Base-by-base conservation (phyloP, 2,888 invertebrate genomes). In the Alsophila aescularia region DNA sequence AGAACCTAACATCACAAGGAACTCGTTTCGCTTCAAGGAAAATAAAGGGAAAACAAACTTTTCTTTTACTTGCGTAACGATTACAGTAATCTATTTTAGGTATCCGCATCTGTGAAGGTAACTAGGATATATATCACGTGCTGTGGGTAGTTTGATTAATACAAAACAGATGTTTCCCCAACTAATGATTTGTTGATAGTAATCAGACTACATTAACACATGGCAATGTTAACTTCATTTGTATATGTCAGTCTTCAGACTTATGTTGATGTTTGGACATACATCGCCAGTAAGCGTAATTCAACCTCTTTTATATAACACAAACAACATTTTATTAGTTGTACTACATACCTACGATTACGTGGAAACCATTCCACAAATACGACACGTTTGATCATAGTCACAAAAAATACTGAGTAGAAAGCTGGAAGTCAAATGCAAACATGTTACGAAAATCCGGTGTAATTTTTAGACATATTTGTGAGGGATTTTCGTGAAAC, bases 151-250 rank as follows among this genome's bases (percentile, higher is more conserved):
- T 53, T 54, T 50, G 56, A 58, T 56, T 52, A 51, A 65, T 59
- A 55, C 31, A 55, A 60, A 57, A 57, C 65, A 65, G 65, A 65
- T 65, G 65, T 47, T 58, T 40, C 40, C 47, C 24, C 48, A 56
- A 53, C 53, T 34, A 48, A 57, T 58, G 64, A 44, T 56, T 54
- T 62, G 60, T 64, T 58, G 57, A 61, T 62, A 60, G 52, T 50
- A 42, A 51, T 54, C 52, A 36, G 42, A 37, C 45, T 35, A 42
- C 48, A 57, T 50, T 44, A 50, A 43, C 49, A 55, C 37, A 40
- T 52, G 57, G 57, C 18, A 52, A 39, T 7, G 24, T 24, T 24
- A 24, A 24, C 36, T 52, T 40, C 37, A 41, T 48, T 41, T 51
- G 53, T 60, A 35, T 60, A 39, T 54, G 51, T 53, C 21, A 21